Evolutionary conservation across 2,888 invertebrate genomes (phyloP), one percentile per base, ranked within the genome.

Genomic region (Plagiodera versicolora): DNA sequence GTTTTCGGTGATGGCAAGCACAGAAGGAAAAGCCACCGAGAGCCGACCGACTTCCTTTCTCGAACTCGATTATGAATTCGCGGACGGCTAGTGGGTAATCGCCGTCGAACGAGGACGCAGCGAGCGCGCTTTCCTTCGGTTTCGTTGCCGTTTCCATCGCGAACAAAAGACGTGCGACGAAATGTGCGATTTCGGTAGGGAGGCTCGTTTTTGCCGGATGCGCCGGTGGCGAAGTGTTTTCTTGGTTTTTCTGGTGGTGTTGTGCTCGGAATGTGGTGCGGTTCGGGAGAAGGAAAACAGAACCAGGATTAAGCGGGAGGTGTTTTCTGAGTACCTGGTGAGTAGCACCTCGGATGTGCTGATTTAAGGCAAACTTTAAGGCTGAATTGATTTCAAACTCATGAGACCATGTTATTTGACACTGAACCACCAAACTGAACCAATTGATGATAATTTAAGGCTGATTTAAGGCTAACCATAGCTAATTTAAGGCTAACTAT

Each of bases 221-320:
- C 39, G n/a, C 11, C 6, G 39, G 39, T 39, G 39, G n/a, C 32
- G 32, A 2, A 50, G 63, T 66, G 63, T 56, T 59, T 44, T 63
- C 56, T 61, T 65, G 59, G 32, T 52, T 39, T 32, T 32, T 32
- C 10, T 60, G 35, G 10, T 61, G 50, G 66, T 66, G 66, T 63
- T 63, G 55, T 61, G 63, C 63, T 66, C 59, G 53, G 56, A 60
- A 60, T 63, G 56, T 32, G 53, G 49, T 55, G 58, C 30, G 16
- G 24, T 30, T 32, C 57, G 57, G 24, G 44, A 11, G 39, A 24
- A 50, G 18, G 54, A 18, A 52, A n/a, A 46, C 60, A 50, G 58
- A 24, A 24, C 32, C 45, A 61, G 64, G 66, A 63, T 60, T 53
- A 66, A 61, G 56, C 56, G 66, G 44, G 63, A 66, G 17, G 54